Evolutionary conservation across 2,888 invertebrate genomes (phyloP).

Genomic region (Invenusta paracnida): DNA sequence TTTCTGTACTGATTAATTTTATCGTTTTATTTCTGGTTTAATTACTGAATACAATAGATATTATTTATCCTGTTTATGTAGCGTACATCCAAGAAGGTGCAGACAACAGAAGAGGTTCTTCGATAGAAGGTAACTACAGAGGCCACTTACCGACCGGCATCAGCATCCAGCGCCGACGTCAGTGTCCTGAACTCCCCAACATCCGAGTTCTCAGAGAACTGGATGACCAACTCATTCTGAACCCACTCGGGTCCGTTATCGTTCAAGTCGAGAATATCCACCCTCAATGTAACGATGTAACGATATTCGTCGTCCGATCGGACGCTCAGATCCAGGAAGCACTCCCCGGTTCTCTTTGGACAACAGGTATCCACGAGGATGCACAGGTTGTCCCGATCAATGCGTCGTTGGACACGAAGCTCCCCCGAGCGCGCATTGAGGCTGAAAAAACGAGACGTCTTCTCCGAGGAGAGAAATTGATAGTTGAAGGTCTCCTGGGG

Average conservation of each 20-base stretch:
- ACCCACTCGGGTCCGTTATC: conserved; percentile 37
- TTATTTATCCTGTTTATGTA: no score
- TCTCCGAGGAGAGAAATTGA: conserved; percentile 33
- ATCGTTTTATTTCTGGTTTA: no score
- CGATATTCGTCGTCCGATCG: conserved; percentile 38
- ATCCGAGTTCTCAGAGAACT: conserved; percentile 35
- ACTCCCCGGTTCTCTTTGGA: conserved; percentile 29
- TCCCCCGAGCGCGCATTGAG: conserved; percentile 20
- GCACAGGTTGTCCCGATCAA: conserved; percentile 36
- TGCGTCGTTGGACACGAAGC: conserved; percentile 8
- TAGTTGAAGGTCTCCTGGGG: conserved; percentile 12
- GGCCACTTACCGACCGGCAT: not conserved
- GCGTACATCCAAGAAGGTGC: no score
- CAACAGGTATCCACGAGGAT: conserved; percentile 28
- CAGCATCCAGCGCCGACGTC: conserved; percentile 28
- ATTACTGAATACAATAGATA: no score
- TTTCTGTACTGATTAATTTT: no score
- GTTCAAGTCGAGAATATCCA: conserved; percentile 36
- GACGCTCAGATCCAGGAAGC: conserved; percentile 33
- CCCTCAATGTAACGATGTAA: conserved; percentile 16
- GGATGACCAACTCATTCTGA: conserved; percentile 33
- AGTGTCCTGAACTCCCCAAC: conserved; percentile 28
- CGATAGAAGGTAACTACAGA: no score
- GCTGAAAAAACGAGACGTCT: conserved; percentile 27
- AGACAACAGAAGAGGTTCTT: no score